These are phyloP conservation scores for Tetranychus urticae DNA, from an alignment of 1,140 invertebrate genomes.

Conservation along the genomic window DNA sequence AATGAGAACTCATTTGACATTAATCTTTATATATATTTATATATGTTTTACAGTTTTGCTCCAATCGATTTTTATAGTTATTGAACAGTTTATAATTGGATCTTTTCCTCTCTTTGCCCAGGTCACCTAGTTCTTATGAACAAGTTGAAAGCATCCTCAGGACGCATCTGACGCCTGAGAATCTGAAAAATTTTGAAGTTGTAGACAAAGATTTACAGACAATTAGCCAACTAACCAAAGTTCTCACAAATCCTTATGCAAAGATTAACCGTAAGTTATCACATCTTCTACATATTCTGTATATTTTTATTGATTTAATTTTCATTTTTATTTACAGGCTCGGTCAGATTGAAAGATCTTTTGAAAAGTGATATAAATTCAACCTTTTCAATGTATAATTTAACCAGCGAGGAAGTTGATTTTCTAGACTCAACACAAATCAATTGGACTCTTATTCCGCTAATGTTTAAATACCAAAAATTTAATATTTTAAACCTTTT, in stretches of 20 bases:
- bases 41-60: too few relatives aligned
- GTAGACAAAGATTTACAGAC: conserved; percentile 8
- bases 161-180: conserved; percentile 3
- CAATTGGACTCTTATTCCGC: neutral
- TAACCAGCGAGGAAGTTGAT: neutral
- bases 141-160: conserved; percentile 9
- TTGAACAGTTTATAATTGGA: too few relatives aligned
- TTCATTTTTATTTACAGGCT: neutral
- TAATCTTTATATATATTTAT: too few relatives aligned
- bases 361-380: neutral
- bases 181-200: conserved; percentile 5
- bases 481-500: neutral
- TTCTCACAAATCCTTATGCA: conserved; percentile 10
- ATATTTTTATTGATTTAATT: too few relatives aligned
- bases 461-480: neutral
- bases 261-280: conserved; percentile 7
- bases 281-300: neutral
- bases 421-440: neutral
- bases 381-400: neutral
- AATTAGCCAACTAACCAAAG: conserved; percentile 10
- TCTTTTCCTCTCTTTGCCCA: neutral
- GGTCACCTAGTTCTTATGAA: neutral
- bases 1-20: too few relatives aligned
- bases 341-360: neutral
- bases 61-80: too few relatives aligned